phyloP scores from a whole-genome alignment of 35 echinoderm and acorn worm genomes.

The Anneissia japonica region DNA sequence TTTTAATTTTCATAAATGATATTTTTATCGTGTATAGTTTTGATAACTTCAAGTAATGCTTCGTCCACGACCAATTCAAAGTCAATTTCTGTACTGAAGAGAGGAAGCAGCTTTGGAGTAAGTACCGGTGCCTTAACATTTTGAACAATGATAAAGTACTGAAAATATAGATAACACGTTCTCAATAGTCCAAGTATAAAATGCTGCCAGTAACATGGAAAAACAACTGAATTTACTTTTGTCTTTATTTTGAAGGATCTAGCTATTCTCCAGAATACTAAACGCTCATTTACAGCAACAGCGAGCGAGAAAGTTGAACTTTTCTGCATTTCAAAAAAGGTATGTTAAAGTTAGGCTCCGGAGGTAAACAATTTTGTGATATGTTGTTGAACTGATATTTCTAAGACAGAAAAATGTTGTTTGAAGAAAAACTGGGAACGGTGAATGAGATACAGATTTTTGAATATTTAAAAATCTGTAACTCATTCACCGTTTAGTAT shows the following conservation, averaged over 20 bases:
- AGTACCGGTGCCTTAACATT: no score
- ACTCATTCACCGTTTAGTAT: no score
- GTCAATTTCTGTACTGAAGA: conserved; percentile 38
- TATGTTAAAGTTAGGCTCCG: no score
- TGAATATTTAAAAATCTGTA: no score
- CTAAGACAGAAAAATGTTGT: no score
- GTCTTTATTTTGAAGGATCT: conserved; percentile 37
- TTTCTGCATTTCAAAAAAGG: conserved; percentile 55
- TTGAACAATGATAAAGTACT: no score
- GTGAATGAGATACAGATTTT: no score
- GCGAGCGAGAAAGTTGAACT: conserved; percentile 45
- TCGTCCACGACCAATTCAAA: conserved; percentile 1
- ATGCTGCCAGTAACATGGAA: neutral
- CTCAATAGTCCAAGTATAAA: neutral
- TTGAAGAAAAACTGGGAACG: no score
- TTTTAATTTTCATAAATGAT: neutral
- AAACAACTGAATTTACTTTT: neutral
- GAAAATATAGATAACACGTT: no score
- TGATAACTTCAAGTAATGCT: conserved; percentile 32
- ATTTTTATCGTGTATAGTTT: conserved; percentile 9
- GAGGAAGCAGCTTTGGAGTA: conserved; percentile 74
- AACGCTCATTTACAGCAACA: conserved; percentile 47
- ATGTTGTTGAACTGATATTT: no score
- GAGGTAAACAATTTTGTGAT: no score
- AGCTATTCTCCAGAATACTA: conserved; percentile 57